phyloP scores from a whole-genome alignment of 1,140 invertebrate genomes.

The Forficula auricularia region DNA sequence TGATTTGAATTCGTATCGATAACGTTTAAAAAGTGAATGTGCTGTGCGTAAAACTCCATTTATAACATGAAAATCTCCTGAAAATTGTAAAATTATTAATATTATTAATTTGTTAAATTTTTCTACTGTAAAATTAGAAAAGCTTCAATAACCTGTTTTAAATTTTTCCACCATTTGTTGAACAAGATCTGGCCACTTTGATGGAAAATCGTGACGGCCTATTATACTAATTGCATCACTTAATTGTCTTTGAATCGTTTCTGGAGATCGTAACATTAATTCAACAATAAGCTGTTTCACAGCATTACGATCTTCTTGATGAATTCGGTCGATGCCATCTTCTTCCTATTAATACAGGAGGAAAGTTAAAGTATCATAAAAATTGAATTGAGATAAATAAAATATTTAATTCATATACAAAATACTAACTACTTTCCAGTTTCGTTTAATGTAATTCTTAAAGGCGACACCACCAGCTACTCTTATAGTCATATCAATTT shows the following conservation, averaged over 20 bases:
- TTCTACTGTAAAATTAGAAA: conserved; percentile 3
- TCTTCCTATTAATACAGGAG: conserved; percentile 42
- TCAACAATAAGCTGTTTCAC: conserved; percentile 79
- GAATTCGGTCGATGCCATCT: conserved; percentile 62
- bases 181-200: conserved; percentile 82
- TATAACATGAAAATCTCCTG: conserved; percentile 83
- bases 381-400: not conserved
- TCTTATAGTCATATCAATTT: conserved; percentile 61
- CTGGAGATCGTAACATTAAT: conserved; percentile 80
- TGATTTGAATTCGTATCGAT: conserved; percentile 90
- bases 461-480: conserved; percentile 81
- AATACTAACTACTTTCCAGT: conserved; percentile 72
- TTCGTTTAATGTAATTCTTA: conserved; percentile 91
- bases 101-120: too few species aligned
- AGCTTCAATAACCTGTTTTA: conserved; percentile 36
- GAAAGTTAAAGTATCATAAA: conserved; percentile 7
- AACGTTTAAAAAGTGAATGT: conserved; percentile 90
- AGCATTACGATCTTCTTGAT: conserved; percentile 52
- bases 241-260: conserved; percentile 80
- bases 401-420: conserved; percentile 13
- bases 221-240: conserved; percentile 93
- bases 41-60: conserved; percentile 88
- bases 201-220: conserved; percentile 83
- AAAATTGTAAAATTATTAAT: conserved; percentile 12
- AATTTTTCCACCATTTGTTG: conserved; percentile 85